phyloP scores from a whole-genome alignment of 2,888 invertebrate genomes.

The Nomada ferruginata region DNA sequence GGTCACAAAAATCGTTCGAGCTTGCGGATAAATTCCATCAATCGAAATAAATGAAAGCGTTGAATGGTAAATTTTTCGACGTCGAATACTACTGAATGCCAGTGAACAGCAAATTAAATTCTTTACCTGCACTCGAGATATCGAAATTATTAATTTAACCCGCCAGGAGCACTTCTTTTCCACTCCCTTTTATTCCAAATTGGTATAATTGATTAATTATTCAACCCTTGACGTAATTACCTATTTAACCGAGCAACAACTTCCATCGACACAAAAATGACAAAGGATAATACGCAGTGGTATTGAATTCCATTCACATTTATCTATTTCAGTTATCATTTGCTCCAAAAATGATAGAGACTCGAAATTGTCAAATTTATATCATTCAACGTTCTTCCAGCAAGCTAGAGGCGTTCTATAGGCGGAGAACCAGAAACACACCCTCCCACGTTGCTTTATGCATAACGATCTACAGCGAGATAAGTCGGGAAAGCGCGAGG shows the following conservation, averaged over 20 bases:
- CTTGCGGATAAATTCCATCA: not conserved
- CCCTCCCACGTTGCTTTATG: conserved; percentile 1
- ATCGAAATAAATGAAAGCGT: not conserved
- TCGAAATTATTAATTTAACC: not conserved
- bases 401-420: too few species aligned
- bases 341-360: too few species aligned
- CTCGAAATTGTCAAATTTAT: too few species aligned
- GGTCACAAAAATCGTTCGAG: not conserved
- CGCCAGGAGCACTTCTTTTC: not conserved
- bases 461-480: conserved; percentile 55
- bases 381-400: too few species aligned
- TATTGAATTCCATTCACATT: too few species aligned
- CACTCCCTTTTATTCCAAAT: not conserved
- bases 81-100: not conserved
- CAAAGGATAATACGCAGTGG: not conserved
- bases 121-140: not conserved
- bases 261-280: not conserved
- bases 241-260: not conserved
- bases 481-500: conserved; percentile 18
- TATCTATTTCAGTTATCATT: too few species aligned
- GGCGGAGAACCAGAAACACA: too few species aligned
- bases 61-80: not conserved
- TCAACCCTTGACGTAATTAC: not conserved
- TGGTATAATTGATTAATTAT: not conserved
- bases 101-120: not conserved